Percentiles rank a stretch among this genome's conserved stretches.
These are phyloP conservation scores for Megalonaias nervosa DNA, from an alignment of 1,140 invertebrate genomes.

Conservation along the genomic window DNA sequence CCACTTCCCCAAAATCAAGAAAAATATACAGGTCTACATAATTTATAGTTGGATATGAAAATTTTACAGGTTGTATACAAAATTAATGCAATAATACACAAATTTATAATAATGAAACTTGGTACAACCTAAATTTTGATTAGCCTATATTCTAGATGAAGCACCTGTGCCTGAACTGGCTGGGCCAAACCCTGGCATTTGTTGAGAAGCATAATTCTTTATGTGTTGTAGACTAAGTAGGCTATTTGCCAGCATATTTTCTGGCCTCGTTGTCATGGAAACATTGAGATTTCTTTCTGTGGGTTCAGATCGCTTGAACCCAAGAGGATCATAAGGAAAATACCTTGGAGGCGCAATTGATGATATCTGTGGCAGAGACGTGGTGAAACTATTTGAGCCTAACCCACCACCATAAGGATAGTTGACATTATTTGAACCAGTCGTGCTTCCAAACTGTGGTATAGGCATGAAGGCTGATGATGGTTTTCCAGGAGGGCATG, in stretches of 20 bases:
- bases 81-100: too few relatives aligned
- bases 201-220: conserved; percentile 86
- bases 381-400: conserved; percentile 52
- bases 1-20: too few relatives aligned
- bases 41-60: too few relatives aligned
- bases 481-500: conserved; percentile 15
- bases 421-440: conserved; percentile 46
- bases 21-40: too few relatives aligned
- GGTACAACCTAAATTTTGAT: too few relatives aligned
- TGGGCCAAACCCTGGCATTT: conserved; percentile 51
- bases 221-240: conserved; percentile 97
- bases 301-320: conserved; percentile 77
- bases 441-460: conserved; percentile 58
- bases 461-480: conserved; percentile 67
- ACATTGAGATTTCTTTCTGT: conserved; percentile 64
- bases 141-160: too few relatives aligned
- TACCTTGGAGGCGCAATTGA: conserved; percentile 75
- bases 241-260: conserved; percentile 90
- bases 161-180: too few relatives aligned
- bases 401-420: conserved; percentile 47
- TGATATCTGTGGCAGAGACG: conserved; percentile 67
- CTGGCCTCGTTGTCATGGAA: conserved; percentile 71
- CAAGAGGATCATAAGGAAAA: conserved; percentile 92
- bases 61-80: too few relatives aligned
- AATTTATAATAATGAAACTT: too few relatives aligned